phyloP scores from a whole-genome alignment of 2,797 vertebrate genomes.

The Epinephelus awoara region DNA sequence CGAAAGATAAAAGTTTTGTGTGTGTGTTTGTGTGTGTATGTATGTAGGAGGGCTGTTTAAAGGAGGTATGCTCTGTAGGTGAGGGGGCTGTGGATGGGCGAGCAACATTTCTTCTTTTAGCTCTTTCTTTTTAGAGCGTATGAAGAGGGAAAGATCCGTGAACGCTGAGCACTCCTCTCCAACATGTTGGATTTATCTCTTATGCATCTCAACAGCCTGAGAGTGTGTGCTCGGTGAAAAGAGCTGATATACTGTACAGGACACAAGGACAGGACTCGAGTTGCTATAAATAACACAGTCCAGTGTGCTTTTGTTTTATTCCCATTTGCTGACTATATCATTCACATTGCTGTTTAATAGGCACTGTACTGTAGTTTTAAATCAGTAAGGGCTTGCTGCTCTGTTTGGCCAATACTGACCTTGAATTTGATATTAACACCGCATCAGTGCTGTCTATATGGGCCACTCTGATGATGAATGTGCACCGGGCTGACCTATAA shows the following conservation, averaged over 20 bases:
- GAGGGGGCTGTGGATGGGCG: conserved; percentile 25
- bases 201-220: conserved; percentile 25
- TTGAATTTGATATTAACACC: conserved; percentile 44
- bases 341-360: conserved; percentile 4
- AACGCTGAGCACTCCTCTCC: conserved; percentile 15
- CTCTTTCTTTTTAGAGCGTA: conserved; percentile 41
- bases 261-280: neutral
- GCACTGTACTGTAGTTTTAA: neutral
- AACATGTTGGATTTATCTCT: conserved; percentile 20
- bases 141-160: conserved; percentile 37
- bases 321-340: conserved; percentile 2
- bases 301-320: conserved; percentile 12
- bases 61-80: conserved; percentile 29
- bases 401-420: conserved; percentile 36
- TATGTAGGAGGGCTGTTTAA: conserved; percentile 44
- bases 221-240: conserved; percentile 2
- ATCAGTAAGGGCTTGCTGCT: conserved; percentile 23
- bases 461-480: conserved; percentile 54
- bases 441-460: conserved; percentile 39
- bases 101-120: conserved; percentile 48
- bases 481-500: conserved; percentile 39
- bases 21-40: neutral
- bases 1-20: neutral
- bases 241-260: neutral
- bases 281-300: conserved; percentile 7